Conservation (phyloP, 1,140 invertebrate species). For the Cotesia glomerata region DNA sequence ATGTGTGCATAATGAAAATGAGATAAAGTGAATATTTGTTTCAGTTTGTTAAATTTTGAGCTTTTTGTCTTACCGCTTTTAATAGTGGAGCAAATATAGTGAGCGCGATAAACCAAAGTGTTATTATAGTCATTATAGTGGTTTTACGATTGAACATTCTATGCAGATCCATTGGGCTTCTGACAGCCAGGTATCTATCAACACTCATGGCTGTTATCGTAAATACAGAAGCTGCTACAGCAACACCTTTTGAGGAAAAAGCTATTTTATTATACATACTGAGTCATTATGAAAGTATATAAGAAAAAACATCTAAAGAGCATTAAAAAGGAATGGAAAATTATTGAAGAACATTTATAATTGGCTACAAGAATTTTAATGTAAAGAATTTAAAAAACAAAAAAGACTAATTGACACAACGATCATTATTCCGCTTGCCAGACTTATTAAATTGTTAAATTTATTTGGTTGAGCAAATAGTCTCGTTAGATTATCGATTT, state of each 20-base stretch:
- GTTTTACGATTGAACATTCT: conserved; percentile 72
- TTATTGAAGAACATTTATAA: too few species aligned
- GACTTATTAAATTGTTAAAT: not conserved
- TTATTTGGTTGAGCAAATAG: not conserved
- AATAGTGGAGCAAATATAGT: conserved; percentile 73
- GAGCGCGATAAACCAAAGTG: conserved; percentile 72
- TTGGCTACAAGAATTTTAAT: not conserved
- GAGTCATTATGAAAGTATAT: not conserved
- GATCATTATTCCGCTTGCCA: conserved; percentile 5
- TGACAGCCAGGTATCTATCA: conserved; percentile 77
- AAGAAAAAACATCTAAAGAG: not conserved
- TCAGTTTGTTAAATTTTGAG: not conserved
- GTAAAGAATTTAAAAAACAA: not conserved
- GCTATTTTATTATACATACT: too few species aligned
- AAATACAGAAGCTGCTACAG: conserved; percentile 78
- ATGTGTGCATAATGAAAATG: too few species aligned
- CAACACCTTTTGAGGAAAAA: conserved; percentile 67
- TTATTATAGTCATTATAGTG: conserved; percentile 68
- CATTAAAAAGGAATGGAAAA: not conserved
- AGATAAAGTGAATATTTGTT: too few species aligned
- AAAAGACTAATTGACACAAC: not conserved
- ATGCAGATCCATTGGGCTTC: conserved; percentile 73
- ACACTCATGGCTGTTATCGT: conserved; percentile 81
- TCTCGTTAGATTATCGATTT: not conserved
- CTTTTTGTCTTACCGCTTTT: conserved; percentile 55